Evolutionary conservation across 1,140 invertebrate genomes (phyloP).

Genomic region (Sitophilus oryzae): DNA sequence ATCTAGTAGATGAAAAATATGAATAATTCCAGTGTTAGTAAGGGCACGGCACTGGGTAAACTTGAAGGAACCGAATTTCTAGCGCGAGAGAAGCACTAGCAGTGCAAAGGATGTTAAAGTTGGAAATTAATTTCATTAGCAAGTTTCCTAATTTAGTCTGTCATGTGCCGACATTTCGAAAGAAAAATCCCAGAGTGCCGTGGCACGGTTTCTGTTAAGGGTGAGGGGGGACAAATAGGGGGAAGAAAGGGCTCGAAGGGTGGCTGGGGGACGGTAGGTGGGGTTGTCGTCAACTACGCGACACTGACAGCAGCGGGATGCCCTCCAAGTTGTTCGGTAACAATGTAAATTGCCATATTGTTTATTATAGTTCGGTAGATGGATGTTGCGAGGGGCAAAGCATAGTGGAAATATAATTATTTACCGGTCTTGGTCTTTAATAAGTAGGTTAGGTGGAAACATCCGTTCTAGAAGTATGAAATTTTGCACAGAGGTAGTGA

Average conservation of each 20-base stretch:
- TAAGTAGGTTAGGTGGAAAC: no score
- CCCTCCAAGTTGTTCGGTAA: background rate
- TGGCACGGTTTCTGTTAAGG: background rate
- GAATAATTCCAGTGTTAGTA: no score
- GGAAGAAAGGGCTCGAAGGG: no score
- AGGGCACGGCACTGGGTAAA: slow-evolving; percentile 2
- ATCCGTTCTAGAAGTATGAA: no score
- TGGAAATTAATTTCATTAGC: slow-evolving; percentile 26
- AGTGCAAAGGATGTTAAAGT: slow-evolving; percentile 24
- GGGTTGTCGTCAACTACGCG: no score
- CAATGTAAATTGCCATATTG: background rate
- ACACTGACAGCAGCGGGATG: background rate
- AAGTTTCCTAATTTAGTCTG: slow-evolving; percentile 26
- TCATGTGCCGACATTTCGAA: slow-evolving; percentile 17
- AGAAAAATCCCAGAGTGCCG: slow-evolving; percentile 9
- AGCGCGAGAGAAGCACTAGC: background rate
- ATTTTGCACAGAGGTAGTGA: no score
- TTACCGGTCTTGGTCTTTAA: background rate
- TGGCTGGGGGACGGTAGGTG: no score
- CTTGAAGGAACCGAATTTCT: slow-evolving; percentile 9
- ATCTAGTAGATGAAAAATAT: no score
- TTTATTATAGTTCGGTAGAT: background rate
- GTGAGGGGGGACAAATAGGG: no score
- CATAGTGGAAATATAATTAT: background rate
- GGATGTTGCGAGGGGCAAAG: background rate